Percentiles rank a stretch among this genome's conserved stretches.
phyloP scores from a whole-genome alignment of 2,797 vertebrate species.

The Lagodon rhomboides region DNA sequence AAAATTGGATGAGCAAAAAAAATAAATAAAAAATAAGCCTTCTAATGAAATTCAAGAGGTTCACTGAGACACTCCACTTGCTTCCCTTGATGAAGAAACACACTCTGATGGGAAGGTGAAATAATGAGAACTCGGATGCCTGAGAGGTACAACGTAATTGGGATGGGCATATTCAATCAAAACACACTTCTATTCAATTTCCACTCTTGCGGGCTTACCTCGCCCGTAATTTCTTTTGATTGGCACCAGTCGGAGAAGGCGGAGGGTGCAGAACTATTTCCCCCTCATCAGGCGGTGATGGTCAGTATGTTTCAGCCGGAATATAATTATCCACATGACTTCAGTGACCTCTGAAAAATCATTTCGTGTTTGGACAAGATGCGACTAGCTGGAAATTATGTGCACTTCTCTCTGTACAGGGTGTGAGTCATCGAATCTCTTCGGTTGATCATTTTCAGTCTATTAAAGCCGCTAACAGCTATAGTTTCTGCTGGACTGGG shows the following conservation, averaged over 20 bases:
- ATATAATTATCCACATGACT: conserved; percentile 59
- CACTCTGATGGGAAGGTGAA: conserved; percentile 68
- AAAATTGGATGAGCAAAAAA: conserved; percentile 57
- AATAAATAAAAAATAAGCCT: conserved; percentile 28
- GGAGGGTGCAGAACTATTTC: conserved; percentile 45
- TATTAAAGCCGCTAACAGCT: conserved; percentile 21
- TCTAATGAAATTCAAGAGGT: conserved; percentile 70
- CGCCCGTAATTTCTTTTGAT: conserved; percentile 73
- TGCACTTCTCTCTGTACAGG: neutral
- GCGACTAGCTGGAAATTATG: conserved; percentile 30
- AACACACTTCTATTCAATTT: conserved; percentile 81
- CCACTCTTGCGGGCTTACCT: conserved; percentile 49
- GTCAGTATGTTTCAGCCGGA: conserved; percentile 48
- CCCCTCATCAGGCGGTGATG: conserved; percentile 34
- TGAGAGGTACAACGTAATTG: conserved; percentile 79
- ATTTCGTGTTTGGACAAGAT: conserved; percentile 42
- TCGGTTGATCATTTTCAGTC: neutral
- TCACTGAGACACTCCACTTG: conserved; percentile 57
- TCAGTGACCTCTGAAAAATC: conserved; percentile 58
- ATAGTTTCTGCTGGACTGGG: neutral
- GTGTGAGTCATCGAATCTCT: neutral
- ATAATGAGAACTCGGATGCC: conserved; percentile 76
- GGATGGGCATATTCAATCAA: conserved; percentile 84
- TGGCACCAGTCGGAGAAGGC: conserved; percentile 60
- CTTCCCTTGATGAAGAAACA: conserved; percentile 71